These are phyloP conservation scores for Lepus oiostolus DNA, from an alignment of 2,797 vertebrate species.

Conservation along the genomic window DNA sequence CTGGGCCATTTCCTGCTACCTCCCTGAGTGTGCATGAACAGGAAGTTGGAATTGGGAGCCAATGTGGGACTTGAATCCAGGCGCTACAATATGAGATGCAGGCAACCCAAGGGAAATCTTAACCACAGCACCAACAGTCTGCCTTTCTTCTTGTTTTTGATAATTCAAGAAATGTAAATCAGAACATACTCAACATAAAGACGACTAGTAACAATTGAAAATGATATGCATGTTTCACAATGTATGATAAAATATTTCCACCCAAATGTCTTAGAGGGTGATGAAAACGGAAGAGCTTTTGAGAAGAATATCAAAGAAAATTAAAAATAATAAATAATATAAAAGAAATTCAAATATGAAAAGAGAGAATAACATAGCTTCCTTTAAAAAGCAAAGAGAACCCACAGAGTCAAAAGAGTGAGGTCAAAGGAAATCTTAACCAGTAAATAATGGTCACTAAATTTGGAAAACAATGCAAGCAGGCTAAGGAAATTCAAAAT, in stretches of 20 bases:
- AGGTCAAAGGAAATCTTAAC: conserved; percentile 23
- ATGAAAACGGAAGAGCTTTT: background rate
- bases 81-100: too few relatives aligned
- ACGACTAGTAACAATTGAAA: background rate
- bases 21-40: too few relatives aligned
- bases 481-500: background rate
- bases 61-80: too few relatives aligned
- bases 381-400: background rate
- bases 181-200: background rate
- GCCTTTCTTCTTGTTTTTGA: background rate
- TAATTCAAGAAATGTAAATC: conserved; percentile 34
- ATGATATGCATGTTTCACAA: background rate
- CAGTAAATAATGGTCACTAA: conserved; percentile 27
- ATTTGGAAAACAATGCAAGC: conserved; percentile 13
- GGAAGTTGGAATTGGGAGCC: too few relatives aligned
- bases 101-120: too few relatives aligned
- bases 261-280: background rate
- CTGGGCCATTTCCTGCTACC: too few relatives aligned
- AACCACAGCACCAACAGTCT: background rate
- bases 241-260: background rate
- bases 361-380: background rate
- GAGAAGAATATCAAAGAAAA: conserved; percentile 41
- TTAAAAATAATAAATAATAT: conserved; percentile 11
- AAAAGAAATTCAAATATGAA: conserved; percentile 12
- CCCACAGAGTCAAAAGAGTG: background rate